phyloP scores from a whole-genome alignment of 2,113 vertebrate genomes.

The Epinephelus fuscoguttatus region DNA sequence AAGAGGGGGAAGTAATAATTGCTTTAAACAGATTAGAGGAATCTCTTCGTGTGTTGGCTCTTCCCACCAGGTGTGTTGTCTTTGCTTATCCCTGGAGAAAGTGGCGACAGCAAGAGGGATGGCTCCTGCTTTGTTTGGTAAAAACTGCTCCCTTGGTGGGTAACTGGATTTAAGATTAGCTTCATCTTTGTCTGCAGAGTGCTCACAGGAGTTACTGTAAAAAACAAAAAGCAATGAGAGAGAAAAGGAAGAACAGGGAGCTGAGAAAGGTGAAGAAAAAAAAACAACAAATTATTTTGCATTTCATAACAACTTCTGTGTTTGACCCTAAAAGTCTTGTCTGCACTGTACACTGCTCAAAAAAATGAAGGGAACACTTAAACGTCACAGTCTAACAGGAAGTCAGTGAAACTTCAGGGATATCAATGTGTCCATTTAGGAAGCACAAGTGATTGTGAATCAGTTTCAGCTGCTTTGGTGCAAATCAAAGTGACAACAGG shows the following conservation, averaged over 20 bases:
- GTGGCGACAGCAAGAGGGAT: conserved; percentile 28
- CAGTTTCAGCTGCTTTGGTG: too few relatives aligned
- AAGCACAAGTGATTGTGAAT: too few relatives aligned
- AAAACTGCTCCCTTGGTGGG: conserved; percentile 31
- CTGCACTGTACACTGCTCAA: background rate
- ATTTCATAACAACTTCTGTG: background rate
- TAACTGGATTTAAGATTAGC: background rate
- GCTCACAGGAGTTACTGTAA: background rate
- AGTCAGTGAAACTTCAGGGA: too few relatives aligned
- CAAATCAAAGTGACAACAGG: too few relatives aligned
- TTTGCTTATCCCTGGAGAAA: conserved; percentile 27
- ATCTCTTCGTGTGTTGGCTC: background rate
- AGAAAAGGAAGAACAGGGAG: background rate
- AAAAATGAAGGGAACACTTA: too few relatives aligned
- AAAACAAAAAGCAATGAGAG: background rate
- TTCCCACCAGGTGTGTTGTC: background rate
- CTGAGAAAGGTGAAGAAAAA: background rate
- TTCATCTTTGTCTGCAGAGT: background rate
- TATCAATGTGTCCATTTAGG: too few relatives aligned
- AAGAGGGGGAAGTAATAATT: background rate
- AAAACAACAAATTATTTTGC: background rate
- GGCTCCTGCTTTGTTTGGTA: conserved; percentile 16
- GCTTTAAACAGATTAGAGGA: conserved; percentile 21
- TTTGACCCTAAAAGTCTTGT: background rate
- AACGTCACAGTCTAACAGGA: too few relatives aligned